Percentiles rank a stretch among this genome's conserved stretches.
These are phyloP conservation scores for Columba livia DNA, from an alignment of 2,113 vertebrate species.

Conservation along the genomic window DNA sequence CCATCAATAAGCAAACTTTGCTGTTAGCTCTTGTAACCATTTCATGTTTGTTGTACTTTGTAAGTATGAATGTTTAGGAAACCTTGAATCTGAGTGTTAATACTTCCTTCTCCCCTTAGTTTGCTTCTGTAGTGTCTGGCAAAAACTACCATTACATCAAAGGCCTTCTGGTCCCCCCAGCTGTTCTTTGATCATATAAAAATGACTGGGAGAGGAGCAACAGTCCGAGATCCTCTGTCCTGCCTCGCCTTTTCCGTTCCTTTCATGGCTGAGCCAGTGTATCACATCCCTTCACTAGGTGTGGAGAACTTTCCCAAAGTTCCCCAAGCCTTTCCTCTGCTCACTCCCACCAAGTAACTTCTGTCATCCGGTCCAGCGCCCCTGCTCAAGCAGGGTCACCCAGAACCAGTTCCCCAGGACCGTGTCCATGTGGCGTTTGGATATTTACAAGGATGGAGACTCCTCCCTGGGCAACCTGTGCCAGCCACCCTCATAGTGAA, in stretches of 20 bases:
- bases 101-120: neutral
- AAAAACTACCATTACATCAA: slow-evolving; percentile 54
- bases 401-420: neutral
- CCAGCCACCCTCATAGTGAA: neutral
- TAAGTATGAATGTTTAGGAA: neutral
- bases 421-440: neutral
- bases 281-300: neutral
- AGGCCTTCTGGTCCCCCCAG: slow-evolving; percentile 3
- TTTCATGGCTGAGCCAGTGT: neutral
- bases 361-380: neutral
- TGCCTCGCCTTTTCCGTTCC: slow-evolving; percentile 54
- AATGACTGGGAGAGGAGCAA: neutral
- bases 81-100: neutral
- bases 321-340: neutral
- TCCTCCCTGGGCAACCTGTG: neutral
- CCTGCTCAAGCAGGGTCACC: neutral
- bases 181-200: slow-evolving; percentile 54
- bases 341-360: neutral
- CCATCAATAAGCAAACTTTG: neutral
- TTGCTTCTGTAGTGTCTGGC: slow-evolving; percentile 31
- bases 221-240: neutral
- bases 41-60: neutral
- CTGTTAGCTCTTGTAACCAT: neutral
- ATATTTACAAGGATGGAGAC: neutral
- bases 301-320: neutral